These are phyloP conservation scores for Periparus ater DNA, from an alignment of 2,797 vertebrate species.

Conservation along the genomic window DNA sequence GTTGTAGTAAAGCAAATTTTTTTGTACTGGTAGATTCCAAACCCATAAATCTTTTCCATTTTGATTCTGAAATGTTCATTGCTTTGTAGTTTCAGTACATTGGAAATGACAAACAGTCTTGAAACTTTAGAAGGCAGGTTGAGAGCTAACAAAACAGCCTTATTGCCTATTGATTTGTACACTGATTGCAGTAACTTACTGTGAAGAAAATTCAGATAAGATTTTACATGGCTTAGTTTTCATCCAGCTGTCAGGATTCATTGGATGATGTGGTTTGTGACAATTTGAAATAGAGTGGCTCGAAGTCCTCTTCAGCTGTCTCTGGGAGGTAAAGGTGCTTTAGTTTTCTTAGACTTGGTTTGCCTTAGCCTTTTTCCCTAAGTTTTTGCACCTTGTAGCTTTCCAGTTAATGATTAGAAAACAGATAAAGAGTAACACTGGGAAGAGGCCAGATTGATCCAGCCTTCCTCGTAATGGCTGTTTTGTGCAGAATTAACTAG, in stretches of 20 bases:
- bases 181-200: neutral
- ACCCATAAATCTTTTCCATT: neutral
- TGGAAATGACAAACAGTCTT: neutral
- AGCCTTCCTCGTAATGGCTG: neutral
- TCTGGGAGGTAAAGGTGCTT: neutral
- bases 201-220: neutral
- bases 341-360: neutral
- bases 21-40: neutral
- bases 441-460: neutral
- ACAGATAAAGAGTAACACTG: neutral
- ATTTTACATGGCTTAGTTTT: neutral
- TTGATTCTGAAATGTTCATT: neutral
- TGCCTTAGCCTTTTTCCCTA: neutral
- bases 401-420: neutral
- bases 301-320: neutral
- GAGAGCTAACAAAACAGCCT: neutral
- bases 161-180: neutral
- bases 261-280: neutral
- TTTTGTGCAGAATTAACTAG: neutral
- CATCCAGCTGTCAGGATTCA: neutral
- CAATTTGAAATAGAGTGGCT: neutral
- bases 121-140: neutral
- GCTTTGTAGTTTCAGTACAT: neutral
- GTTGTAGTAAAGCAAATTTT: neutral
- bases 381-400: neutral